phyloP scores from a whole-genome alignment of 23 tunicate genomes.

The Halocynthia aurantium region DNA sequence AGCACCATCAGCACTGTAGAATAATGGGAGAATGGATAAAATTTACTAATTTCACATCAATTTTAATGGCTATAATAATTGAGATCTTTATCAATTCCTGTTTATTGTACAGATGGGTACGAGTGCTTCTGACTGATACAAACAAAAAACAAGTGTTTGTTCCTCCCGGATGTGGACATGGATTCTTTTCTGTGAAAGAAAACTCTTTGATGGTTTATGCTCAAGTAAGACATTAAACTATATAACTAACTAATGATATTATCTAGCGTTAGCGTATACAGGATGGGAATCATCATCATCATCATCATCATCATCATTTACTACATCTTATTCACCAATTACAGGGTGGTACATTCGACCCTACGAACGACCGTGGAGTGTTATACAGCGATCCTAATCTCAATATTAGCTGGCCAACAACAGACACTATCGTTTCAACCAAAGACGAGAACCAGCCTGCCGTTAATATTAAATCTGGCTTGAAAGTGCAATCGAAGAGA shows the following conservation, averaged over 20 bases:
- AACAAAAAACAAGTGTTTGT: slow-evolving; percentile 5
- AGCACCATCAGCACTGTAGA: too few species aligned
- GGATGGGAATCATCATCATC: too few species aligned
- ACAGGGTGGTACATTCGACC: slow-evolving; percentile 10
- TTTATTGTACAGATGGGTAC: background rate
- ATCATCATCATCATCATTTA: too few species aligned
- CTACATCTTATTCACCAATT: too few species aligned
- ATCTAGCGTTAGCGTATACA: too few species aligned
- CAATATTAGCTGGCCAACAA: background rate
- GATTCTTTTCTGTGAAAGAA: background rate
- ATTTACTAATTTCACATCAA: too few species aligned
- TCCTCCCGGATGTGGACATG: slow-evolving; percentile 7
- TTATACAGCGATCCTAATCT: background rate
- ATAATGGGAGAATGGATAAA: too few species aligned
- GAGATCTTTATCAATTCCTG: too few species aligned
- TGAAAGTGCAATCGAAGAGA: background rate
- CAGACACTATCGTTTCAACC: background rate
- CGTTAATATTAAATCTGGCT: background rate
- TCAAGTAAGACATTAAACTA: background rate
- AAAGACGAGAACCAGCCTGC: background rate
- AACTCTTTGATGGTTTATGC: slow-evolving; percentile 7
- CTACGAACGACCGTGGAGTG: background rate
- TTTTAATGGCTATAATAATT: too few species aligned
- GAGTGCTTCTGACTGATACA: background rate
- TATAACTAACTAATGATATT: background rate